Evolutionary conservation across 2,797 vertebrate species (phyloP).

Genomic region (Enteromius mattozi): DNA sequence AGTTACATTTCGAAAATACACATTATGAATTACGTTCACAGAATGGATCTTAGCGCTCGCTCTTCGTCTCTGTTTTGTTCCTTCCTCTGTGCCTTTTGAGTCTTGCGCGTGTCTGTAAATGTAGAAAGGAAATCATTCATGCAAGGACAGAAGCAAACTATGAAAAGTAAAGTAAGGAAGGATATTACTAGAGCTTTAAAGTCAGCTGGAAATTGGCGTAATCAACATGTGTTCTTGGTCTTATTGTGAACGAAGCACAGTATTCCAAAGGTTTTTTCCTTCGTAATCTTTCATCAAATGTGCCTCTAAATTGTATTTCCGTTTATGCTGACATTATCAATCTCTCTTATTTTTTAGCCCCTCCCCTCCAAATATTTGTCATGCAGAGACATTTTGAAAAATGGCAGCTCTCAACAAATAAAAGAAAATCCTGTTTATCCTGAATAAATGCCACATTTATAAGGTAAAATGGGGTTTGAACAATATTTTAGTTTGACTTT

Average conservation of each 20-base stretch:
- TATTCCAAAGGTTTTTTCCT: background rate
- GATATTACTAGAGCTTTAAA: background rate
- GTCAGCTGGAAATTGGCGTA: conserved; percentile 2
- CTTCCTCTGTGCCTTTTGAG: conserved; percentile 12
- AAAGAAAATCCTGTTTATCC: background rate
- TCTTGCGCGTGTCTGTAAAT: background rate
- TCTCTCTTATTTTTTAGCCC: background rate
- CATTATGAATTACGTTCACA: conserved; percentile 36
- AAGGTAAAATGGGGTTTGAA: background rate
- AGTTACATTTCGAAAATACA: conserved; percentile 29
- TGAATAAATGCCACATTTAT: background rate
- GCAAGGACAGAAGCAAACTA: conserved; percentile 1
- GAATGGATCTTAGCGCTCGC: background rate
- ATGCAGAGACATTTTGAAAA: background rate
- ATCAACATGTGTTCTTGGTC: background rate
- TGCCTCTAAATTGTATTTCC: background rate
- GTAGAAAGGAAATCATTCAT: background rate
- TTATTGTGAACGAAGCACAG: background rate
- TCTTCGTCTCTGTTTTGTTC: background rate
- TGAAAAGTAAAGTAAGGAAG: background rate
- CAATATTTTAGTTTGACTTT: background rate
- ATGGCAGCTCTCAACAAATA: background rate
- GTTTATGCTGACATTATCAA: background rate
- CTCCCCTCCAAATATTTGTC: background rate
- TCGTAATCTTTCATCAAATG: background rate